Conservation (phyloP, 2,888 invertebrate species). For the Hirtodrosophila alboralis region DNA sequence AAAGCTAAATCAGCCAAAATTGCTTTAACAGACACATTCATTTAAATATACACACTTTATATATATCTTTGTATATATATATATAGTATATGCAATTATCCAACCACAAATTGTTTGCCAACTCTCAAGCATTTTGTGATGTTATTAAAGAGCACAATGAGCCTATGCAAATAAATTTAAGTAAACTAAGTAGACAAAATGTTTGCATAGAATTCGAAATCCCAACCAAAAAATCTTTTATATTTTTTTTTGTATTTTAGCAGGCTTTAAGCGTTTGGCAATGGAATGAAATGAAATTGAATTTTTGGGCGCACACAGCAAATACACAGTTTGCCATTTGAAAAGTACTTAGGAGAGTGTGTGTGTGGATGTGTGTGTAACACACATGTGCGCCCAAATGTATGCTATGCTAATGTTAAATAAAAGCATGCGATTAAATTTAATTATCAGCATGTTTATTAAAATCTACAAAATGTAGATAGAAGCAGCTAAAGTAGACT, state of each 20-base stretch:
- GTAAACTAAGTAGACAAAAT: conserved; percentile 49
- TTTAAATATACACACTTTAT: neutral
- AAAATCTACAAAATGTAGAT: conserved; percentile 70
- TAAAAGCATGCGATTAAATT: conserved; percentile 74
- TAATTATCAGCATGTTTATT: conserved; percentile 77
- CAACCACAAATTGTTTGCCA: conserved; percentile 52
- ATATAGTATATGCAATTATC: conserved; percentile 27
- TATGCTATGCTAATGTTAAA: conserved; percentile 65
- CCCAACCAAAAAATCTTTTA: conserved; percentile 15
- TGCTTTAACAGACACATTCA: too few relatives aligned
- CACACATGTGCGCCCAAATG: conserved; percentile 21
- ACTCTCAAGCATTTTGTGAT: conserved; percentile 33
- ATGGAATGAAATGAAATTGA: conserved; percentile 66
- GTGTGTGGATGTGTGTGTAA: too few relatives aligned
- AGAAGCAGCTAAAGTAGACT: conserved; percentile 23
- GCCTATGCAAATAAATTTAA: conserved; percentile 52
- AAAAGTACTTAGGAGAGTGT: too few relatives aligned
- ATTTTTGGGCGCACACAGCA: conserved; percentile 63
- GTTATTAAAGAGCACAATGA: conserved; percentile 27
- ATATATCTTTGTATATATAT: conserved; percentile 8
- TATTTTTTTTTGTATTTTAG: too few relatives aligned
- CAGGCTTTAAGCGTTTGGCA: conserved; percentile 28
- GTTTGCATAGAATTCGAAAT: conserved; percentile 49
- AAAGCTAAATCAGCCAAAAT: too few relatives aligned
- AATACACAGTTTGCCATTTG: conserved; percentile 57